A percentile compares a stretch with the other conserved stretches of the same genome.
These are phyloP conservation scores for Myotis lucifugus DNA, from an alignment of 2,113 vertebrate species.

Conservation along the genomic window DNA sequence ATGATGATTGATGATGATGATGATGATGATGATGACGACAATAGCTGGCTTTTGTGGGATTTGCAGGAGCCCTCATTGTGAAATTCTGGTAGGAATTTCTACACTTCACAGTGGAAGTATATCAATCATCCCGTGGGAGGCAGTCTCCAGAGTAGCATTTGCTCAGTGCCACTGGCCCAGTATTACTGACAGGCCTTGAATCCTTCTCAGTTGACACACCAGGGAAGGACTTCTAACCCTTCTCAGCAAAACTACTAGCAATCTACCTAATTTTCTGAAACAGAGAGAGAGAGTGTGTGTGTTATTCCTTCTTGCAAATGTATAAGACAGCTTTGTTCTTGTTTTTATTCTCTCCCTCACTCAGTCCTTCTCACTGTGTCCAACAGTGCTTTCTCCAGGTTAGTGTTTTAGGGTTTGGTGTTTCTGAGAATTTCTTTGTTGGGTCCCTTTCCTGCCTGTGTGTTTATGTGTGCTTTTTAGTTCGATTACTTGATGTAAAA, in stretches of 20 bases:
- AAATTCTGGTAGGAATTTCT: not conserved
- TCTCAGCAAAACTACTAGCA: not conserved
- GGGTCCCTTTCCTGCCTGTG: not conserved
- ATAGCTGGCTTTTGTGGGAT: not conserved
- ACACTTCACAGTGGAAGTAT: not conserved
- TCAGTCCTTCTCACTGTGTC: not conserved
- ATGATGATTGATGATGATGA: too few relatives aligned
- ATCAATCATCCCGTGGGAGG: not conserved
- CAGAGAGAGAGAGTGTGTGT: too few relatives aligned
- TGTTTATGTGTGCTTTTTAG: conserved; percentile 58
- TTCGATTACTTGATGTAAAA: conserved; percentile 74
- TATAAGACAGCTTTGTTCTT: not conserved
- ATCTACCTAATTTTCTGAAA: not conserved
- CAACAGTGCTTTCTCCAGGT: conserved; percentile 63
- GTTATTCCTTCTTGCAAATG: not conserved
- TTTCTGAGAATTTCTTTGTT: not conserved
- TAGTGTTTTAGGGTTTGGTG: not conserved
- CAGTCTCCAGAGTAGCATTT: not conserved
- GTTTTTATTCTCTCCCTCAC: not conserved
- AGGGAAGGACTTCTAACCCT: not conserved
- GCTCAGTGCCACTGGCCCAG: not conserved
- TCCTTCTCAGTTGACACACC: not conserved
- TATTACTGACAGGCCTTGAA: not conserved
- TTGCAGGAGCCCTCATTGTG: not conserved
- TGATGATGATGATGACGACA: not conserved